Evolutionary conservation across 2,888 invertebrate genomes (phyloP).

Genomic region (Chaitophorus viminalis): DNA sequence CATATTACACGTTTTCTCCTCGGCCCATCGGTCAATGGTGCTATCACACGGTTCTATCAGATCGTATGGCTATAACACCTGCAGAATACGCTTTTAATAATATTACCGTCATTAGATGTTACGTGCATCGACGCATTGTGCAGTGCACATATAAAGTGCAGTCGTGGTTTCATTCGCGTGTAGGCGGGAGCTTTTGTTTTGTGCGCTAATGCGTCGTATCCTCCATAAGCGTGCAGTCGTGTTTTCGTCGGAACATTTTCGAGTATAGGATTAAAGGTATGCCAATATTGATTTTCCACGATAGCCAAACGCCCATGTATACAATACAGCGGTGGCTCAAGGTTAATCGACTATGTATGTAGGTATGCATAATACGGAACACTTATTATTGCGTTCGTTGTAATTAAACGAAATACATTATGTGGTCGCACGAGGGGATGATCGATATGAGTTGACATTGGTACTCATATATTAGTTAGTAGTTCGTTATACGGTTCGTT

Average conservation of each 20-base stretch:
- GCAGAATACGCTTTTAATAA: background rate
- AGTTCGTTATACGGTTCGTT: background rate
- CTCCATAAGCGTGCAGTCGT: background rate
- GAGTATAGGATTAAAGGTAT: conserved; percentile 2
- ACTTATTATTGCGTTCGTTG: background rate
- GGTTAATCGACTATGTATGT: conserved; percentile 22
- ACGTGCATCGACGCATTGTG: too few species aligned
- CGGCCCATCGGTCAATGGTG: background rate
- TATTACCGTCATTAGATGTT: too few species aligned
- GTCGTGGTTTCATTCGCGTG: background rate
- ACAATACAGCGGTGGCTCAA: background rate
- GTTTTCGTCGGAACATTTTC: background rate
- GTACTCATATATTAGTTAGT: background rate
- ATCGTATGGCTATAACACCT: background rate
- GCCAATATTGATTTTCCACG: conserved; percentile 52
- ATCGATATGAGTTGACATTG: background rate
- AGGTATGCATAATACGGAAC: background rate
- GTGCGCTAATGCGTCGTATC: background rate
- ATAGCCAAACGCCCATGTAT: conserved; percentile 44
- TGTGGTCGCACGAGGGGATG: background rate
- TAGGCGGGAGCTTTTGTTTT: background rate
- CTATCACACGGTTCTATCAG: background rate
- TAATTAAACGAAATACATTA: background rate
- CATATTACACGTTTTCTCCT: background rate
- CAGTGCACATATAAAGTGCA: too few species aligned